Base-by-base conservation (phyloP, 2,113 vertebrate genomes). In the Oncorhynchus kisutch region DNA sequence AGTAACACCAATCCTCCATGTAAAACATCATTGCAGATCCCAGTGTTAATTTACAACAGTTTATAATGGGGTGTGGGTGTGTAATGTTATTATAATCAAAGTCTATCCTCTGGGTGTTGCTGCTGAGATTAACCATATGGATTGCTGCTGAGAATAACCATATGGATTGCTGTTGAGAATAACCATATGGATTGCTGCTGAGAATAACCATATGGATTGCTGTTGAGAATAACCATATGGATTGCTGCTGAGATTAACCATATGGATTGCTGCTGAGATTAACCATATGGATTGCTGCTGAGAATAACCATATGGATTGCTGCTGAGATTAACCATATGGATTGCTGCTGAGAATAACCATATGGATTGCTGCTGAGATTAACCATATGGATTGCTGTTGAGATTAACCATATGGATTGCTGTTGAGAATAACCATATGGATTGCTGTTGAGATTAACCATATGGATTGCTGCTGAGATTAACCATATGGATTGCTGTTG, bases 21-120 rank as follows among this genome's bases (percentile, higher is more conserved):
- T 72, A 60, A 80, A 75, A 51, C 70, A 65, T 51, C 83, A 76
- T 81, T 81, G 69, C 71, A 45, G 57, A 59, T 75, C 78, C 71
- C n/a, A 54, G 51, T 54, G 51, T 16, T 54, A 4, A 54, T 54
- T 54, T 18, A 18, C 3, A 51, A 51, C 49, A 51, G 51, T 54
- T 1, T 18, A 54, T 54, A 16, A 54, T 54, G 51, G 51, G 13
- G 3, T 34, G 27, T 3, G 27, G 27, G 27, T 27, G 60, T 69
- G 34, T 72, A 79, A 69, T 16, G 3, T 67, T 22, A 18, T 72
- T 51, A 72, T 78, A 68, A 78, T 77, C 29, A 24, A 22, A 25
- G 59, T 22, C 24, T 72, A 77, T 77, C 67, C 71, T 77, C 1
- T 34, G 65, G 60, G 66, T 79, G 71, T 74, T 27, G 27, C 27